These are phyloP conservation scores for Hirudo medicinalis DNA, from an alignment of 1,140 invertebrate genomes.

Conservation along the genomic window DNA sequence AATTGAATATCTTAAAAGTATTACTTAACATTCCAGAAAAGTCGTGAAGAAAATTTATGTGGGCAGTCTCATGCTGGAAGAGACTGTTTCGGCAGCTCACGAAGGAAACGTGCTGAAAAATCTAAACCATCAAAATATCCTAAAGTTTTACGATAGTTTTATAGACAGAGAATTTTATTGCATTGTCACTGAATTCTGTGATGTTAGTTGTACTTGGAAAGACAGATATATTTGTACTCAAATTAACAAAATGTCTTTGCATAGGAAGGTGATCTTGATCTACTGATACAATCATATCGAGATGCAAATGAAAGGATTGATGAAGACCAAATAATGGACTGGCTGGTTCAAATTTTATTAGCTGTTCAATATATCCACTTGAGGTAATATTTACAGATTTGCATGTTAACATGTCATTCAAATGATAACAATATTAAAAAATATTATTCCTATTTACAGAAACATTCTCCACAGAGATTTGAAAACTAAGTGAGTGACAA, in stretches of 20 bases:
- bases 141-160: conserved; percentile 38
- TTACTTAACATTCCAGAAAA: conserved; percentile 31
- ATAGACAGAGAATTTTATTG: conserved; percentile 40
- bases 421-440: too few species aligned
- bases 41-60: conserved; percentile 40
- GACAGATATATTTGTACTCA: not conserved
- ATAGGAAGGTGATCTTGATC: conserved; percentile 40
- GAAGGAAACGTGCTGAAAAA: conserved; percentile 38
- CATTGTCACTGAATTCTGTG: conserved; percentile 43
- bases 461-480: conserved; percentile 40
- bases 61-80: conserved; percentile 38
- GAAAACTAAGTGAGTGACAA: conserved; percentile 35
- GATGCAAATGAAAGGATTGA: conserved; percentile 32
- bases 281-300: conserved; percentile 33
- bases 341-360: conserved; percentile 40
- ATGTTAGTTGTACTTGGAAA: conserved; percentile 29
- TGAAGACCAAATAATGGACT: conserved; percentile 36
- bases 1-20: not conserved
- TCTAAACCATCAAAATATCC: conserved; percentile 36
- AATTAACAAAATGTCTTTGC: too few species aligned
- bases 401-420: too few species aligned
- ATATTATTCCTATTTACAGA: too few species aligned
- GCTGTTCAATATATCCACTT: conserved; percentile 41
- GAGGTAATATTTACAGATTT: conserved; percentile 1
- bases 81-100: conserved; percentile 38